A percentile compares a stretch with the other conserved stretches of the same genome.
Conservation (phyloP, 2,113 vertebrate genomes). For the Plestiodon gilberti region DNA sequence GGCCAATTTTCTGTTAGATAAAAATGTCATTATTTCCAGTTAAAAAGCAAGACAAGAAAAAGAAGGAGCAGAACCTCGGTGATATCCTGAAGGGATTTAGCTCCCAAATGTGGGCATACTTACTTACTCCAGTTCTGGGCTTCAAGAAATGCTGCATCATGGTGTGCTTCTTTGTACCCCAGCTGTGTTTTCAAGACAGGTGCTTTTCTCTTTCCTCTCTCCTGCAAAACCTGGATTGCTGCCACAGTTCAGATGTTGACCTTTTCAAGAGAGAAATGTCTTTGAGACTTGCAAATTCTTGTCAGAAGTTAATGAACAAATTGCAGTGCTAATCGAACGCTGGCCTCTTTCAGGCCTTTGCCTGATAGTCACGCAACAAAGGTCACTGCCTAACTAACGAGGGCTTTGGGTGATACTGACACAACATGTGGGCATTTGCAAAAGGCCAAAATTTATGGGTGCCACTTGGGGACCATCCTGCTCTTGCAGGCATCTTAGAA, state of each 20-base stretch:
- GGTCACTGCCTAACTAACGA: constrained; percentile 78
- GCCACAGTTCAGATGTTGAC: constrained; percentile 66
- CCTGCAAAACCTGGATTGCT: background rate
- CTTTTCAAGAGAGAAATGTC: constrained; percentile 76
- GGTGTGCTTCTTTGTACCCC: constrained; percentile 42
- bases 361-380: constrained; percentile 75
- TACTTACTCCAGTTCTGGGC: constrained; percentile 46
- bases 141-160: constrained; percentile 19
- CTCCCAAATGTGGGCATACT: constrained; percentile 65
- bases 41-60: constrained; percentile 73
- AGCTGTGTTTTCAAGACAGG: constrained; percentile 67
- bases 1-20: constrained; percentile 84
- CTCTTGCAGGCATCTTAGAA: constrained; percentile 66
- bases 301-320: constrained; percentile 79
- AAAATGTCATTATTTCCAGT: constrained; percentile 83
- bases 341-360: constrained; percentile 67
- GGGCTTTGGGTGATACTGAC: constrained; percentile 73
- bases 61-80: constrained; percentile 3
- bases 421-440: constrained; percentile 69
- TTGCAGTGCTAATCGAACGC: constrained; percentile 77
- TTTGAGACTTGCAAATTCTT: constrained; percentile 78
- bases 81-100: constrained; percentile 78
- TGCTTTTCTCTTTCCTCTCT: constrained; percentile 33
- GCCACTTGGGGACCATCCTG: constrained; percentile 72
- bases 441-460: constrained; percentile 77